Base-by-base conservation (phyloP, 2,888 invertebrate genomes). In the Dendrolimus houi region DNA sequence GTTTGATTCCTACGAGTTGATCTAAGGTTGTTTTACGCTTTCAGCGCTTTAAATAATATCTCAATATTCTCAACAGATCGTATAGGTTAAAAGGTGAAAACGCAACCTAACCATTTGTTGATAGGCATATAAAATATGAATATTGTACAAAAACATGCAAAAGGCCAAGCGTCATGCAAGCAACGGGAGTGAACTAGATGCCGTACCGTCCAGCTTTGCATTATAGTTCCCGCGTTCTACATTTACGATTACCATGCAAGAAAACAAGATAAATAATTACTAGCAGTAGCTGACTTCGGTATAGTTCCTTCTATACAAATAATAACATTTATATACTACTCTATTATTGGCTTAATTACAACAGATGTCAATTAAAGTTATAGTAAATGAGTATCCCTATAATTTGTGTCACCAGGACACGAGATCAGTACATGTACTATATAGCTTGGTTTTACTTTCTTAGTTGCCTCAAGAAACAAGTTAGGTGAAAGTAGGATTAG, bases 361-460 rank as follows among this genome's bases (percentile, higher is more conserved):
- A 47, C 9, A 47, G 2, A 47, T 47, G 0, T 47, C 47, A 47
- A 47, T 47, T 47, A 47, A 12, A 8, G 9, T 47, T 10, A 47
- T 12, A 47, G 9, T 47, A 47, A 47, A 47, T 47, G 9, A 47
- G 47, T 12, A 47, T 47, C 12, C 3, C 6, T 47, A 10, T 47
- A 47, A 47, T 87, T 85, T 87, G 79, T 88, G 89, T 87, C 85
- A 89, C 81, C 88, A 87, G 89, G 88, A 87, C 87, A 83, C 85
- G 77, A 79, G 83, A 81, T 82, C 81, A 82, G 82, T 83, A 79
- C 81, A 71, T 77, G 82, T 85, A 29, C 29, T 29, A 29, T 29
- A 83, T 86, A 86, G 87, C 86, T 86, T 87, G 82, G 87, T 89
- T 90, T 89, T 89, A 89, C 89, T 90, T 90, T 90, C 90, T 85